Percentiles rank a stretch among this genome's conserved stretches.
Conservation (phyloP, 1,140 invertebrate species). For the Dinoponera quadriceps region DNA sequence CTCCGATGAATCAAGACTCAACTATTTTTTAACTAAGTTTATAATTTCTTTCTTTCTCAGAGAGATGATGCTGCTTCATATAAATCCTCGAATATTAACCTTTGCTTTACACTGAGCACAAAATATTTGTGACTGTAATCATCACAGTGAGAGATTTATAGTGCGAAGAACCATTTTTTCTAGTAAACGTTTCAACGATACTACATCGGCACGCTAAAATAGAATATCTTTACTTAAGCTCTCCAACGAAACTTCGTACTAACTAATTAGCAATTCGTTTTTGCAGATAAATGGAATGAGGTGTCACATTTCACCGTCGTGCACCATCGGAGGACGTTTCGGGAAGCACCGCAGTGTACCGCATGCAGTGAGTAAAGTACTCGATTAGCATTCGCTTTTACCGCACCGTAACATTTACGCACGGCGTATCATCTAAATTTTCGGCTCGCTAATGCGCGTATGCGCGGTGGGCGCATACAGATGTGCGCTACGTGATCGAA, state of each 20-base stretch:
- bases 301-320: neutral
- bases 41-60: too few relatives aligned
- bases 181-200: too few relatives aligned
- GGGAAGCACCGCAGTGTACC: conserved; percentile 14
- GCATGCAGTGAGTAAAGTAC: conserved; percentile 40
- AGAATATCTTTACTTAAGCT: too few relatives aligned
- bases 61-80: too few relatives aligned
- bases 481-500: conserved; percentile 69
- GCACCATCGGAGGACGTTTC: neutral
- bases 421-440: conserved; percentile 46
- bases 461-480: conserved; percentile 39
- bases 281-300: conserved; percentile 52
- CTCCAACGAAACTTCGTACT: neutral
- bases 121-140: too few relatives aligned
- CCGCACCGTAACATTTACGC: conserved; percentile 11
- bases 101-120: too few relatives aligned
- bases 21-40: too few relatives aligned
- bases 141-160: too few relatives aligned
- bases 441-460: conserved; percentile 35
- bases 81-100: too few relatives aligned
- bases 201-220: too few relatives aligned
- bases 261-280: neutral
- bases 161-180: too few relatives aligned
- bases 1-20: too few relatives aligned
- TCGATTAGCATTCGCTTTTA: conserved; percentile 9